A percentile compares a stretch with the other conserved stretches of the same genome.
phyloP scores from a whole-genome alignment of 2,888 invertebrate species.

The Tenthredo amoena region DNA sequence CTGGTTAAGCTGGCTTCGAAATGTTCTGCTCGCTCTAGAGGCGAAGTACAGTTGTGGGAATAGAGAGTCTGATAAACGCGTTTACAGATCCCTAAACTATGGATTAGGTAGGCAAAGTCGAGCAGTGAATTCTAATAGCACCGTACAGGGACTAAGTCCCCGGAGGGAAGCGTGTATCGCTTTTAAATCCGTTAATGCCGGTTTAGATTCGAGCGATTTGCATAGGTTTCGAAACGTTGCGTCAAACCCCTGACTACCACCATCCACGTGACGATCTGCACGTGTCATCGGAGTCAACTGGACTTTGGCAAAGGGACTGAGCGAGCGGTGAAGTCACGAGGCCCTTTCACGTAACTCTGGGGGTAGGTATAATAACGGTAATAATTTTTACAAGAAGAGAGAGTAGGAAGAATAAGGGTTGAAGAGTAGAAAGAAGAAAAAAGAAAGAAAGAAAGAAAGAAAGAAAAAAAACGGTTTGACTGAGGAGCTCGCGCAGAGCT shows the following conservation, averaged over 20 bases:
- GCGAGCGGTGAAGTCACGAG: not conserved
- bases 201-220: conserved; percentile 70
- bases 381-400: no score
- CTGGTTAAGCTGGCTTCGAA: not conserved
- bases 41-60: conserved; percentile 10
- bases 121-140: conserved; percentile 70
- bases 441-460: not conserved
- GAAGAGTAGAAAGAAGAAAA: not conserved
- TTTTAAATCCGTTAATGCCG: conserved; percentile 75
- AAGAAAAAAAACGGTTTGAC: not conserved
- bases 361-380: no score
- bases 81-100: conserved; percentile 48
- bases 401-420: not conserved
- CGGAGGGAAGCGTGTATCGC: conserved; percentile 69
- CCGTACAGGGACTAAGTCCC: conserved; percentile 42
- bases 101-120: conserved; percentile 66
- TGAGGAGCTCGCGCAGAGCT: not conserved
- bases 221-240: conserved; percentile 64
- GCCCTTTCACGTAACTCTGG: not conserved
- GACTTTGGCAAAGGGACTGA: not conserved
- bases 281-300: not conserved
- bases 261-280: conserved; percentile 5
- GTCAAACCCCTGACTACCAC: not conserved
- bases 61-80: conserved; percentile 43
- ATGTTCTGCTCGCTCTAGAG: not conserved